Percentiles rank a stretch among this genome's conserved stretches.
phyloP scores from a whole-genome alignment of 2,888 invertebrate species.

The Mythimna albipuncta region DNA sequence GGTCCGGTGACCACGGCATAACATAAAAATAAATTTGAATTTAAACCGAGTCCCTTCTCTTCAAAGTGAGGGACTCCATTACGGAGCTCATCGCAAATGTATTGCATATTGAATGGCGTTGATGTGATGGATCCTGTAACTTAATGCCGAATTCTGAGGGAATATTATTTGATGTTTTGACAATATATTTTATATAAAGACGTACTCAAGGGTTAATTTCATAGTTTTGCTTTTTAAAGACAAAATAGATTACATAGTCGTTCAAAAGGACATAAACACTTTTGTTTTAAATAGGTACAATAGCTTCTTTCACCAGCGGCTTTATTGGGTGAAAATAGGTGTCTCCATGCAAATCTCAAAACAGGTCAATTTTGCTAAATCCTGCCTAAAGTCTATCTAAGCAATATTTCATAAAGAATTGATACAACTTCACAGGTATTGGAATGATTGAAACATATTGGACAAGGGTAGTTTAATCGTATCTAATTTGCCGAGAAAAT shows the following conservation, averaged over 20 bases:
- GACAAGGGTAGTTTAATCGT: not conserved
- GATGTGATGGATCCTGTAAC: conserved; percentile 35
- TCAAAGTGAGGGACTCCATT: conserved; percentile 59
- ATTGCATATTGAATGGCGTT: conserved; percentile 61
- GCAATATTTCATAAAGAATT: no score
- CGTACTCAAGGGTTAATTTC: not conserved
- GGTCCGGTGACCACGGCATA: conserved; percentile 42
- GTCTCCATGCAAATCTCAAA: no score
- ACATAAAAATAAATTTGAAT: conserved; percentile 62
- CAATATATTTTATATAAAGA: not conserved
- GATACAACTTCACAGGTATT: not conserved
- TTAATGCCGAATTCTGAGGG: conserved; percentile 25
- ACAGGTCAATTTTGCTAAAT: no score
- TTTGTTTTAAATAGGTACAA: no score
- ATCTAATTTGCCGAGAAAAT: not conserved
- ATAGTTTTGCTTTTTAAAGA: not conserved
- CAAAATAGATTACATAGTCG: no score
- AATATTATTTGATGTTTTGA: conserved; percentile 12
- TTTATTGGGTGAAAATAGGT: no score
- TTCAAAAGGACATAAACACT: no score
- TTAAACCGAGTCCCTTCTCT: conserved; percentile 45
- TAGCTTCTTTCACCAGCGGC: no score
- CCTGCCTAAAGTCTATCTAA: no score
- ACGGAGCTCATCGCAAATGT: conserved; percentile 61
- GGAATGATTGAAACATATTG: not conserved